A percentile compares a stretch with the other conserved stretches of the same genome.
Evolutionary conservation across 2,797 vertebrate genomes (phyloP).

Genomic region (Poeciliopsis turneri): DNA sequence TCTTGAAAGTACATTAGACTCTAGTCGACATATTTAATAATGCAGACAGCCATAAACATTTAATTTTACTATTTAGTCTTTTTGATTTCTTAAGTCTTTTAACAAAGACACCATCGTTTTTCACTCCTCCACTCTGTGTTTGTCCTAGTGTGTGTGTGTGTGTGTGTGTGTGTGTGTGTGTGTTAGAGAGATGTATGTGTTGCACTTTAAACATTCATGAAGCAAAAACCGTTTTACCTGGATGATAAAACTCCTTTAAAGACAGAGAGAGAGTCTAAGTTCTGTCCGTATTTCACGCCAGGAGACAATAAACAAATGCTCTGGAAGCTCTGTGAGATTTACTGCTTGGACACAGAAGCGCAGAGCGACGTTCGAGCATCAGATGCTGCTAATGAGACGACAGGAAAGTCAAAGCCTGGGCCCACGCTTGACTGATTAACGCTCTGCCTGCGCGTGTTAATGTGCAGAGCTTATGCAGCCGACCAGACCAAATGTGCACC

Average conservation of each 20-base stretch:
- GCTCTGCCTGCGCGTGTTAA: not conserved
- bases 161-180: too few species aligned
- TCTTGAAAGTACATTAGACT: not conserved
- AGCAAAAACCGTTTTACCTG: not conserved
- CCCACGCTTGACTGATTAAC: not conserved
- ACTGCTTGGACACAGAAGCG: not conserved
- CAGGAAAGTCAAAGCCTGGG: not conserved
- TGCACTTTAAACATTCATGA: not conserved
- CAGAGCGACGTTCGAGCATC: not conserved
- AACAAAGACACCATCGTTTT: not conserved
- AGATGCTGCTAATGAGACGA: constrained; percentile 2
- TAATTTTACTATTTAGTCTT: not conserved
- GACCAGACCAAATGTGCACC: not conserved
- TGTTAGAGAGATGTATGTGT: not conserved
- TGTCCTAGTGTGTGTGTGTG: not conserved
- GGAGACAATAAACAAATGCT: not conserved
- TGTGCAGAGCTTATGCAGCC: not conserved
- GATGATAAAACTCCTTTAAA: not conserved
- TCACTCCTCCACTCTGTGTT: not conserved
- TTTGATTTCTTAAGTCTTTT: not conserved
- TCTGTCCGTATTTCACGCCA: not conserved
- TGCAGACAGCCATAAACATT: not conserved
- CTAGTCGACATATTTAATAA: not conserved
- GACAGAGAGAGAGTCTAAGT: not conserved
- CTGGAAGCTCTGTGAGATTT: not conserved